Conservation (phyloP, 1,140 invertebrate species). For the Drosophila mauritiana region DNA sequence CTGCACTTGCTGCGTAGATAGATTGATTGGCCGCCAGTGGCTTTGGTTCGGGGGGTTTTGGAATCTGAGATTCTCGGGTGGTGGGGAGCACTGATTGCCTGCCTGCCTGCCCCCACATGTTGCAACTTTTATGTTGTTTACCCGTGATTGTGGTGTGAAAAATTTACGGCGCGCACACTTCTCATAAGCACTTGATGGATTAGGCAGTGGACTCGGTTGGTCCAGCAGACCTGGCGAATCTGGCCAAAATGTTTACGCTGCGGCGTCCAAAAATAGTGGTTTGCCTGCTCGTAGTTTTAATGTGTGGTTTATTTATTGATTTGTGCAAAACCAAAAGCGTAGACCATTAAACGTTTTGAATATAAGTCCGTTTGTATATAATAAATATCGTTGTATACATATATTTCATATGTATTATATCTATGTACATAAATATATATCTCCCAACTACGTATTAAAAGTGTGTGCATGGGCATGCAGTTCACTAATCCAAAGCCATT, state of each 20-base stretch:
- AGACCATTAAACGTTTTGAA: constrained; percentile 57
- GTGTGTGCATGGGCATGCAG: constrained; percentile 55
- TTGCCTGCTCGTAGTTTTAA: constrained; percentile 35
- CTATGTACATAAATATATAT: not conserved
- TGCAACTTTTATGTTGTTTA: constrained; percentile 81
- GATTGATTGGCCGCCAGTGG: constrained; percentile 13
- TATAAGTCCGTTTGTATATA: constrained; percentile 55
- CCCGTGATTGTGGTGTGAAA: constrained; percentile 43
- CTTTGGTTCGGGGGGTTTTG: not conserved
- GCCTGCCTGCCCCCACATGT: constrained; percentile 60
- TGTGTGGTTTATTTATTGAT: constrained; percentile 63
- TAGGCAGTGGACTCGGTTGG: constrained; percentile 41
- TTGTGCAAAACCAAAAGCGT: constrained; percentile 50
- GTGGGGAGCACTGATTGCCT: too few species aligned
- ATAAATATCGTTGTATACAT: constrained; percentile 41
- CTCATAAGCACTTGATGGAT: constrained; percentile 74
- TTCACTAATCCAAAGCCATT: constrained; percentile 19
- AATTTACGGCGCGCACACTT: constrained; percentile 69
- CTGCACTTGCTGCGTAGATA: constrained; percentile 46
- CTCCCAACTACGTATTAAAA: constrained; percentile 11
- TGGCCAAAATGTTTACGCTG: constrained; percentile 57
- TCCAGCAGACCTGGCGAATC: constrained; percentile 1
- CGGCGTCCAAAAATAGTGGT: constrained; percentile 52
- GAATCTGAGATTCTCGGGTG: constrained; percentile 3
- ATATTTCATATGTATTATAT: constrained; percentile 9